phyloP scores from a whole-genome alignment of 2,888 invertebrate species.

The Creontiades dilutus region DNA sequence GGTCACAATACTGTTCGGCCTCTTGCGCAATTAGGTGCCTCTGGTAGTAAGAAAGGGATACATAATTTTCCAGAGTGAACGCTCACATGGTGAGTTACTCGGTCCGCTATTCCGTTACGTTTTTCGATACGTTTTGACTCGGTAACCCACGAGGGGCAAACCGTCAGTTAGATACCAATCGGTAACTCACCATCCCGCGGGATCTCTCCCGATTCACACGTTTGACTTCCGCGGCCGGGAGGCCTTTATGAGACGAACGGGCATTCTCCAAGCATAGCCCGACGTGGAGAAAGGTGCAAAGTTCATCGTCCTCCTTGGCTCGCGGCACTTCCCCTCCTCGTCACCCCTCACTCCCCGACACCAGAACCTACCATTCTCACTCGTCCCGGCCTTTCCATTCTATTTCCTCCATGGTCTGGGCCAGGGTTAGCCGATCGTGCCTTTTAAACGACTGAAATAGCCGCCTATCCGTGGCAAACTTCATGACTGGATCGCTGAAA shows the following conservation, averaged over 20 bases:
- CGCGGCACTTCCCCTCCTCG: constrained; percentile 36
- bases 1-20: too few species aligned
- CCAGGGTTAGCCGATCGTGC: constrained; percentile 32
- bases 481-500: background rate
- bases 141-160: too few species aligned
- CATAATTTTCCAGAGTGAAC: background rate
- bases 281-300: constrained; percentile 66
- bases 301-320: constrained; percentile 63
- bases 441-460: constrained; percentile 13
- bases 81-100: too few species aligned
- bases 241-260: constrained; percentile 18
- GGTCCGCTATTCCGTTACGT: too few species aligned
- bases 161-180: too few species aligned
- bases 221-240: background rate
- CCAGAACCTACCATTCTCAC: constrained; percentile 12
- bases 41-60: too few species aligned
- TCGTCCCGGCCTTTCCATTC: constrained; percentile 30
- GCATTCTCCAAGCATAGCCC: constrained; percentile 60
- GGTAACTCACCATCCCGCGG: too few species aligned
- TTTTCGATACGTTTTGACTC: too few species aligned
- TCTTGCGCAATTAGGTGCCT: too few species aligned
- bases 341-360: background rate
- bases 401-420: constrained; percentile 42
- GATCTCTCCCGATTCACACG: background rate
- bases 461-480: background rate